Evolutionary conservation across 2,797 vertebrate species (phyloP).

Genomic region (Lutjanus argentimaculatus): DNA sequence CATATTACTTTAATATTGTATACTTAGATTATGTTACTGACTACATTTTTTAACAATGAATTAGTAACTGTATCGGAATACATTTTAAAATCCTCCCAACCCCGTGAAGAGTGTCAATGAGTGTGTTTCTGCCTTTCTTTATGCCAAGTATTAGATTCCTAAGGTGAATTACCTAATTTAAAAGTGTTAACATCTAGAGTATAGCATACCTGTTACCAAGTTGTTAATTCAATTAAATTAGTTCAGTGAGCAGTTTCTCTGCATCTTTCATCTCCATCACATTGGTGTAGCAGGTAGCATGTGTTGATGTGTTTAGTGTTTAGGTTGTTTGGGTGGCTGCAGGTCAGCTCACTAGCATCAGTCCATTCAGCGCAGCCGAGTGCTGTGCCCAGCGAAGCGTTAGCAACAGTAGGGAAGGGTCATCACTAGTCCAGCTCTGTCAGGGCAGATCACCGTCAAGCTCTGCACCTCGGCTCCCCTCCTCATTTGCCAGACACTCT

Average conservation of each 20-base stretch:
- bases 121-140: neutral
- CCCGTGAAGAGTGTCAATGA: neutral
- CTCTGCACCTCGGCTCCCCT: slow-evolving; percentile 67
- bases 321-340: slow-evolving; percentile 55
- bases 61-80: too few relatives aligned
- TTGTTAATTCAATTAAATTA: slow-evolving; percentile 2
- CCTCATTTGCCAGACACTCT: slow-evolving; percentile 64
- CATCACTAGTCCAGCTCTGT: slow-evolving; percentile 84
- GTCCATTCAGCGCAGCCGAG: slow-evolving; percentile 58
- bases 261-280: slow-evolving; percentile 34
- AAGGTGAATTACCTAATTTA: neutral
- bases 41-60: too few relatives aligned
- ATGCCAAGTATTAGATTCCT: too few relatives aligned
- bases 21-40: too few relatives aligned
- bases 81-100: too few relatives aligned
- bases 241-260: slow-evolving; percentile 5
- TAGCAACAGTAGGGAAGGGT: slow-evolving; percentile 76
- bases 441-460: slow-evolving; percentile 83
- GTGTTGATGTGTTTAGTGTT: slow-evolving; percentile 54
- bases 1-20: too few relatives aligned
- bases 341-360: slow-evolving; percentile 71
- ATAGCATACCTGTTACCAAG: neutral
- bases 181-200: too few relatives aligned
- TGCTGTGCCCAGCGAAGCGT: slow-evolving; percentile 76
- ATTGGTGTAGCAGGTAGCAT: slow-evolving; percentile 60